phyloP scores from a whole-genome alignment of 2,797 vertebrate genomes.

The Ptychadena robeensis region DNA sequence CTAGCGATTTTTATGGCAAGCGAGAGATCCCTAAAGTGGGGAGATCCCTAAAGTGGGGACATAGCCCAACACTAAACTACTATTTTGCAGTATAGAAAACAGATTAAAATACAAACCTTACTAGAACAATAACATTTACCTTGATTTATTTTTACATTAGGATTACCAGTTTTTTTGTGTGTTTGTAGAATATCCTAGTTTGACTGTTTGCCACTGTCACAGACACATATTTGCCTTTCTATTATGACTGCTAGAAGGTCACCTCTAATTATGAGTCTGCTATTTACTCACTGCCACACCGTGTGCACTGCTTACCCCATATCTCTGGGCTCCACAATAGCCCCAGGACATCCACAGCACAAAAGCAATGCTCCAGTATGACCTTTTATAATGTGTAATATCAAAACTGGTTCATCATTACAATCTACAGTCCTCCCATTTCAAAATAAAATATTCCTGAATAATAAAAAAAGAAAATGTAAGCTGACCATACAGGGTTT shows the following conservation, averaged over 20 bases:
- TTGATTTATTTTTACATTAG: slow-evolving; percentile 29
- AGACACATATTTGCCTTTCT: slow-evolving; percentile 58
- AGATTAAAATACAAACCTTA: background rate
- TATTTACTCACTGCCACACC: slow-evolving; percentile 53
- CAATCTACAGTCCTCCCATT: too few relatives aligned
- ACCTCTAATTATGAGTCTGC: slow-evolving; percentile 55
- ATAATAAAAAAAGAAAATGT: too few relatives aligned
- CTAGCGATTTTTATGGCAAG: too few relatives aligned
- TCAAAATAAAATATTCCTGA: too few relatives aligned
- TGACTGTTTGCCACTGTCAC: slow-evolving; percentile 53
- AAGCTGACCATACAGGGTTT: too few relatives aligned
- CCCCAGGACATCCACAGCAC: slow-evolving; percentile 12
- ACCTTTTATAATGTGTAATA: slow-evolving; percentile 14
- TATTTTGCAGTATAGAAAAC: background rate
- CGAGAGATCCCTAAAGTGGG: too few relatives aligned
- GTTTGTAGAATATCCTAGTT: slow-evolving; percentile 27
- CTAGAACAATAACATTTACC: slow-evolving; percentile 5
- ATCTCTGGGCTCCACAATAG: slow-evolving; percentile 15
- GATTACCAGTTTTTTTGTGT: slow-evolving; percentile 50
- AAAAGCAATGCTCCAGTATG: slow-evolving; percentile 26
- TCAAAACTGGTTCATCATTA: background rate
- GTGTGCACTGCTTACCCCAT: background rate
- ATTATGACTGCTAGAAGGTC: slow-evolving; percentile 58
- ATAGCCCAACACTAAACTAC: too few relatives aligned
- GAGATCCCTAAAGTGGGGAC: too few relatives aligned